Evolutionary conservation across 2,797 vertebrate genomes (phyloP), one percentile per base, ranked within the genome.

Genomic region (Cygnus olor): DNA sequence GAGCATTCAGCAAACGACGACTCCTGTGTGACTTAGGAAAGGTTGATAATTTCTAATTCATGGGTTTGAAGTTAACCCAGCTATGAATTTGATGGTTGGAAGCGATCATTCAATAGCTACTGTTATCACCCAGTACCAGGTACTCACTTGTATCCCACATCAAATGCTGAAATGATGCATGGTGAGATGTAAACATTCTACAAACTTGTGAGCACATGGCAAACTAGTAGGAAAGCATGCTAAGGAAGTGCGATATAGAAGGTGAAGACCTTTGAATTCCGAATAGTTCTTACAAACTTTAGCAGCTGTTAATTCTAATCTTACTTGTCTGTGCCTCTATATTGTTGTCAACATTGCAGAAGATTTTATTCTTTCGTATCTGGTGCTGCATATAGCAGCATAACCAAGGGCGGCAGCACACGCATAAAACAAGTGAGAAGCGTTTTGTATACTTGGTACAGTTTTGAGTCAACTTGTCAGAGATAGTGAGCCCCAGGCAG

Each of bases 181-280:
- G 2, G 36, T 9, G 18, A 13, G 20, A 28, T 45, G 42, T 11
- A n/a, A 25, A 45, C 0, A 7, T 8, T 63, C 22, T 4, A 4
- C 4, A 6, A 14, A n/a, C 14, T 8, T 20, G 17, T 5, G n/a
- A 40, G n/a, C 15, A 2, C 12, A 2, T 17, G 1, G 6, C 3
- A 17, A 42, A 0, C 32, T 34, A 9, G 53, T 5, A 22, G 69
- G 45, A 36, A 21, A 30, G 38, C 9, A 0, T 7, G 3, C 53
- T n/a, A 2, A 11, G 11, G n/a, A n/a, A 6, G 14, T 16, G 44
- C 51, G 22, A 14, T 5, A 1, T 4, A 9, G 19, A 61, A 16
- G 25, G 60, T 21, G 22, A 34, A 61, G 24, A 24, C 42, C 38
- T 56, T 66, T 42, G n/a, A 34, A 30, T 32, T 73, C 36, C 44